phyloP scores from a whole-genome alignment of 2,113 vertebrate genomes.

The Sander lucioperca region DNA sequence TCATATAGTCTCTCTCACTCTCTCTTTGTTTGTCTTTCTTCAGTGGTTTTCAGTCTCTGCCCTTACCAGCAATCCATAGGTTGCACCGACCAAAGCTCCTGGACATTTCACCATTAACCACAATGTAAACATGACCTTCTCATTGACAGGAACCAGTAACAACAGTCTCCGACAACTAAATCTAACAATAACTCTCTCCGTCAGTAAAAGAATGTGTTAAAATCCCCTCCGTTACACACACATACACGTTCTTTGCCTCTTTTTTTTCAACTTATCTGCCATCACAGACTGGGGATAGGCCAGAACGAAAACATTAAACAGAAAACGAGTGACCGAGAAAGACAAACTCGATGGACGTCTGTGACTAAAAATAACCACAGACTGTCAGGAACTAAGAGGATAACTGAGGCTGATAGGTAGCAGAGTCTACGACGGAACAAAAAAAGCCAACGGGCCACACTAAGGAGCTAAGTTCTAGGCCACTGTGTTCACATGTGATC shows the following conservation, averaged over 20 bases:
- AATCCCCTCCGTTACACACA: conserved; percentile 43
- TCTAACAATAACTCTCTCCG: conserved; percentile 69
- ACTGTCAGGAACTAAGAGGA: conserved; percentile 60
- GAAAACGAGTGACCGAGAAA: conserved; percentile 60
- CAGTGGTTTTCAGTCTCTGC: conserved; percentile 49
- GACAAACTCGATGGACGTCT: conserved; percentile 49
- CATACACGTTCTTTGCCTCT: conserved; percentile 36
- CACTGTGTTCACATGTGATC: conserved; percentile 76
- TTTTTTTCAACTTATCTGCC: conserved; percentile 51
- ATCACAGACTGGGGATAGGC: conserved; percentile 55
- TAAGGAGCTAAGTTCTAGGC: conserved; percentile 78
- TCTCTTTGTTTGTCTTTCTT: conserved; percentile 35
- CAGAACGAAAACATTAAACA: conserved; percentile 76
- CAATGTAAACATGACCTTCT: conserved; percentile 78
- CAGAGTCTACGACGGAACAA: conserved; percentile 58
- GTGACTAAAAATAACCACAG: conserved; percentile 69
- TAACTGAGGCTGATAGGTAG: conserved; percentile 65
- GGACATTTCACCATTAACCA: conserved; percentile 66
- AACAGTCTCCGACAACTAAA: conserved; percentile 72
- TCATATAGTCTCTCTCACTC: conserved; percentile 29
- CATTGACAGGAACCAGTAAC: conserved; percentile 69
- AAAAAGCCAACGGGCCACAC: conserved; percentile 58
- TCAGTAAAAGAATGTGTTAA: conserved; percentile 62
- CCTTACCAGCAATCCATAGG: conserved; percentile 86
- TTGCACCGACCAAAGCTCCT: conserved; percentile 77